Base-by-base conservation (phyloP, 2,888 invertebrate species). In the Ophion ventricosus region DNA sequence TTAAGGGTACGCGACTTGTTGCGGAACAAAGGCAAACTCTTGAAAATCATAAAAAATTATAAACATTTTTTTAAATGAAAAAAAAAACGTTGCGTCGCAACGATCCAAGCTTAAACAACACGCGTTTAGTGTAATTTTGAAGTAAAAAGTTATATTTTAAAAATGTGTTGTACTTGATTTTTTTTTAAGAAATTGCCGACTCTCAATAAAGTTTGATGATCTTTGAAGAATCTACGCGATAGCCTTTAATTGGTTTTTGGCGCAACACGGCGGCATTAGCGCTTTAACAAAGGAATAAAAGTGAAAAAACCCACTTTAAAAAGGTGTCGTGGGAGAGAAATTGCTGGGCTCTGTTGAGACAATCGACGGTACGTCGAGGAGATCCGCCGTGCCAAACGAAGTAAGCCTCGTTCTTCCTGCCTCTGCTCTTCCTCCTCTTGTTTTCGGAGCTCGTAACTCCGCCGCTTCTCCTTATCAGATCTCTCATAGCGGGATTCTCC, bases 401-500 rank as follows among this genome's bases (percentile, higher is more conserved):
- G 79, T 94, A 90, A 87, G 92, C 89, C 89, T 92, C 85, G 63
- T 83, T 29, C 85, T 87, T 84, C 59, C 61, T 87, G 26, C 87
- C 87, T 57, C 87, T 88, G 64, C 82, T 90, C 87, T 90, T 89
- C 5, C 87, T 84, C n/a, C 85, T 85, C 74, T 90, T 90, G 29
- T 85, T 87, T 17, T 77, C 87, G 2, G 81, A 79, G 17, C 82
- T 84, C 1, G 87, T 79, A 0, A 76, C 88, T 29, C 92, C 91
- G 79, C 94, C 73, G 61, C 49, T 92, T 66, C 89, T 88, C 0
- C 87, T 85, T 40, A 92, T 87, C 57, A 95, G 94, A n/a, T 94
- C 93, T 73, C 95, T 92, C 92, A 95, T 94, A 29, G 94, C 91
- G 0, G 95, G 95, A 92, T 95, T 95, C 88, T 95, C 95, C 0